These are phyloP conservation scores for Portevinia maculata DNA, from an alignment of 2,888 invertebrate genomes.

Conservation along the genomic window DNA sequence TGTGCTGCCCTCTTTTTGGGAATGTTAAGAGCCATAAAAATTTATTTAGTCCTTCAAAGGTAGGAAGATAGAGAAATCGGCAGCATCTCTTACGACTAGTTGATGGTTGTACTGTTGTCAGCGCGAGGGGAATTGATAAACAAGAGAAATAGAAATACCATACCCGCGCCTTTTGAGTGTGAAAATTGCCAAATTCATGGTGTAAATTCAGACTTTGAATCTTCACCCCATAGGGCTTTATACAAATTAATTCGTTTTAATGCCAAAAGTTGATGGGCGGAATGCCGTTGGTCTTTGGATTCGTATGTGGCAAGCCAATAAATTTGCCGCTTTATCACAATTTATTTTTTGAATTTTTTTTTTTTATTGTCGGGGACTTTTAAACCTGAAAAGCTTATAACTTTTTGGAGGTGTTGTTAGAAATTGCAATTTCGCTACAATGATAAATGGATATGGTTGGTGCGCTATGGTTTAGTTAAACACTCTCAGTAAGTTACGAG, in stretches of 20 bases:
- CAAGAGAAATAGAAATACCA: constrained; percentile 5
- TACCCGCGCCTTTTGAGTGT: constrained; percentile 50
- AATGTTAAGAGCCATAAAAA: constrained; percentile 57
- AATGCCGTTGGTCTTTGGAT: constrained; percentile 47
- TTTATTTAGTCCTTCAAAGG: constrained; percentile 72
- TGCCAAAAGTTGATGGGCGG: constrained; percentile 48
- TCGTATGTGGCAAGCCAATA: constrained; percentile 61
- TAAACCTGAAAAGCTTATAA: no score
- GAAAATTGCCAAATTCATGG: constrained; percentile 65
- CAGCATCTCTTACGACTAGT: constrained; percentile 52
- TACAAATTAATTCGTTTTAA: constrained; percentile 71
- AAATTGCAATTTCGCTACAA: constrained; percentile 59
- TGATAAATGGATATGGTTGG: constrained; percentile 42
- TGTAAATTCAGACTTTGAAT: constrained; percentile 59
- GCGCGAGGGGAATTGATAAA: constrained; percentile 8
- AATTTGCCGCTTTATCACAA: constrained; percentile 68
- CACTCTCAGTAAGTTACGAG: constrained; percentile 57
- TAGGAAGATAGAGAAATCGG: constrained; percentile 31
- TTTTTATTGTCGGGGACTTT: neutral
- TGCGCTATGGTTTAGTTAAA: constrained; percentile 42
- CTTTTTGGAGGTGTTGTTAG: constrained; percentile 16
- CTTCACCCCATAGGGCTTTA: constrained; percentile 11
- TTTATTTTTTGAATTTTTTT: constrained; percentile 59
- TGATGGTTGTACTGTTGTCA: constrained; percentile 35
- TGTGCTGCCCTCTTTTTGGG: constrained; percentile 17